Conservation (phyloP, 1,140 invertebrate species). For the Amyelois transitella region DNA sequence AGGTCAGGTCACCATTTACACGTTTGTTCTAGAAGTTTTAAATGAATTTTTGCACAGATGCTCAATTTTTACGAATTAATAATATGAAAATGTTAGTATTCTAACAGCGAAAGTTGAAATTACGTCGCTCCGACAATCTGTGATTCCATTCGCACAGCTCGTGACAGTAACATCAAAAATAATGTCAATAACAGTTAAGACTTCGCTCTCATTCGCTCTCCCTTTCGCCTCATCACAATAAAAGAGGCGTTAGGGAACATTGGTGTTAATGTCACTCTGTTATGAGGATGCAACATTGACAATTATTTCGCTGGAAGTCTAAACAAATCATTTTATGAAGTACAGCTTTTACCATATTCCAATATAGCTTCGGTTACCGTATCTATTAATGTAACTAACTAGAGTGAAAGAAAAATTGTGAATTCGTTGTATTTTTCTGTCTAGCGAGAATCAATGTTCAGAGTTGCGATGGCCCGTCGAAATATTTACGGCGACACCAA, state of each 20-base stretch:
- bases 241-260: slow-evolving; percentile 15
- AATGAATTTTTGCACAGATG: too few species aligned
- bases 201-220: slow-evolving; percentile 23
- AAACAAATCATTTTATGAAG: too few species aligned
- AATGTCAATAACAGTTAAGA: slow-evolving; percentile 34
- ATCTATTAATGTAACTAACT: too few species aligned
- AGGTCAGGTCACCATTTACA: too few species aligned
- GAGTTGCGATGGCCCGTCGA: slow-evolving; percentile 17
- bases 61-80: too few species aligned
- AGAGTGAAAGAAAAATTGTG: too few species aligned
- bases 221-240: slow-evolving; percentile 26
- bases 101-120: slow-evolving; percentile 2
- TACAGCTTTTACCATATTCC: too few species aligned
- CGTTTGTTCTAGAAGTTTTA: too few species aligned
- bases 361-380: too few species aligned
- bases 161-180: slow-evolving; percentile 33
- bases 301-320: too few species aligned
- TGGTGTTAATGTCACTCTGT: background rate
- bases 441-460: background rate
- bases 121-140: slow-evolving; percentile 18
- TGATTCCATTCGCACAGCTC: slow-evolving; percentile 13
- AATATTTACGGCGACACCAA: slow-evolving; percentile 37
- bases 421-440: background rate
- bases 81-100: background rate
- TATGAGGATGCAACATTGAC: too few species aligned